Conservation (phyloP, 1,140 invertebrate species). For the Bilobella aurantiaca region DNA sequence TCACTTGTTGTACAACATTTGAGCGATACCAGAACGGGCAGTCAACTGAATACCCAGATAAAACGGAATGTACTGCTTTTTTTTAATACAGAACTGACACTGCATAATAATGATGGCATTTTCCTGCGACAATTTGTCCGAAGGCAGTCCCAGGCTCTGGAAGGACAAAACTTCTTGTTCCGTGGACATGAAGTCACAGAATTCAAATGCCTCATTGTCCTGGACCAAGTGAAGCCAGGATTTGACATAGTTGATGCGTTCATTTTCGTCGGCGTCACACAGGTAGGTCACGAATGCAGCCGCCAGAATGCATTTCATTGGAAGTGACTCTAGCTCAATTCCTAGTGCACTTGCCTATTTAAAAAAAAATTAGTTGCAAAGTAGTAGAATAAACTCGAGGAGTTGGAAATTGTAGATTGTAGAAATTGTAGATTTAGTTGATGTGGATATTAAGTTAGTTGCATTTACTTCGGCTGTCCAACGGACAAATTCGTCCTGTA, state of each 20-base stretch:
- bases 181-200: slow-evolving; percentile 58
- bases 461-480: slow-evolving; percentile 81
- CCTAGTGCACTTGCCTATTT: slow-evolving; percentile 49
- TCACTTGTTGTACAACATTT: neutral
- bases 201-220: slow-evolving; percentile 49
- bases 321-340: slow-evolving; percentile 50
- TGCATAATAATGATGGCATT: slow-evolving; percentile 70
- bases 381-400: too few species aligned
- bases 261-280: slow-evolving; percentile 55
- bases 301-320: slow-evolving; percentile 54
- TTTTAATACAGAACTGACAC: slow-evolving; percentile 20
- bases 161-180: slow-evolving; percentile 75
- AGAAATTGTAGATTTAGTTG: too few species aligned
- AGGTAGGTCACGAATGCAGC: slow-evolving; percentile 69
- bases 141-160: slow-evolving; percentile 72
- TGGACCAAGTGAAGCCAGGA: slow-evolving; percentile 48
- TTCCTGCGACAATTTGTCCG: slow-evolving; percentile 65
- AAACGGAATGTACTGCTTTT: neutral
- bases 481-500: slow-evolving; percentile 76
- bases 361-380: slow-evolving; percentile 20
- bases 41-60: neutral
- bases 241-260: slow-evolving; percentile 48
- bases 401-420: too few species aligned
- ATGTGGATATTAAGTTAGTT: too few species aligned
- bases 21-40: neutral